Base-by-base conservation (phyloP, 2,888 invertebrate genomes). In the Marasmarcha lunaedactyla region DNA sequence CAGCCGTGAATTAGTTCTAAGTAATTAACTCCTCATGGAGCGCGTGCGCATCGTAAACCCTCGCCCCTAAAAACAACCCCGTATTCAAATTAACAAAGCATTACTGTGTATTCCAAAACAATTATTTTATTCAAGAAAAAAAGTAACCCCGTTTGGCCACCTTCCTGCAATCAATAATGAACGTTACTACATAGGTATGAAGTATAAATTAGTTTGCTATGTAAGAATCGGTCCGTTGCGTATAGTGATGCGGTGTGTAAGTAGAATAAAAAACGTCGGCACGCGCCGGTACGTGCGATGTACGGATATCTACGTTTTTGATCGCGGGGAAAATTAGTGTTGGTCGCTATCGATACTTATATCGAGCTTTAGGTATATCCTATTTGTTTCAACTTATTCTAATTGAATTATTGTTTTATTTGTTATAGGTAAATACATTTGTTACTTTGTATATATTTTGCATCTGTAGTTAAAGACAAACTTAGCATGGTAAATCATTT, bases 41-140 rank as follows among this genome's bases (percentile, higher is more conserved):
- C 78, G 73, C 73, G 76, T 73, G 79, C 78, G 73, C 74, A 59
- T 48, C 49, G 58, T 54, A n/a, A 54, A 63, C 70, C 70, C 65
- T 59, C 63, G 47, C 58, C 64, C 61, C 53, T 48, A 42, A 52
- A 54, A 63, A 58, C 50, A 52, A 54, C 67, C 74, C 64, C 60
- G 12, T 76, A 81, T 81, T 81, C 73, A 79, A 81, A 81, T 81
- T 78, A 78, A 79, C 79, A 79, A 76, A 77, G 71, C 79, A 79
- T 77, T 79, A 77, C 71, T 61, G 64, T 62, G 67, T 72, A 70
- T 73, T 72, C 63, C 63, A 54, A 63, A 66, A 65, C 67, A 71
- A 76, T 73, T 73, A 74, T 74, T 71, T 62, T 62, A 67, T 64
- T 52, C 49, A 46, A 46, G 42, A 57, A 61, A 59, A 59, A 49